These are phyloP conservation scores for Drosophila ficusphila DNA, from an alignment of 1,140 invertebrate genomes.

Conservation along the genomic window DNA sequence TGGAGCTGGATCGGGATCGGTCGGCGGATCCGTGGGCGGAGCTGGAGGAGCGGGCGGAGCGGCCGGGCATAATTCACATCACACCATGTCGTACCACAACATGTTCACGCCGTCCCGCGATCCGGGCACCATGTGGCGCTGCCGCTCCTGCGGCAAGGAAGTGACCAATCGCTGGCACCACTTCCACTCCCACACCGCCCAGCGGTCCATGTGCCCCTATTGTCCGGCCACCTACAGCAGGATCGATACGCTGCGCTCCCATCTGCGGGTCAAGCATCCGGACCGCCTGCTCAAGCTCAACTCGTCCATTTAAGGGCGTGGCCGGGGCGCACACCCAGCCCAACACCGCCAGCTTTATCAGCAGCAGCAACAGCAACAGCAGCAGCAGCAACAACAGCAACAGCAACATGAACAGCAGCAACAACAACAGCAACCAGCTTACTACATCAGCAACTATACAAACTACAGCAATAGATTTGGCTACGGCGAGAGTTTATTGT, in stretches of 20 bases:
- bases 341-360: conserved; percentile 26
- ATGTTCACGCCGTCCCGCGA: conserved; percentile 90
- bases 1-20: conserved; percentile 6
- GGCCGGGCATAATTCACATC: conserved; percentile 77
- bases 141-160: conserved; percentile 92
- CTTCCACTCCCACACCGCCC: conserved; percentile 91
- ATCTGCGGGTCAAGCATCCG: conserved; percentile 90
- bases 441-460: conserved; percentile 35
- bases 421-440: conserved; percentile 32
- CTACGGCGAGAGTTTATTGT: conserved; percentile 43
- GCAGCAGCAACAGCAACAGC: neutral
- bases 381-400: conserved; percentile 9
- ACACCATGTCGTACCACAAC: conserved; percentile 90
- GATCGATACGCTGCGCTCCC: conserved; percentile 91
- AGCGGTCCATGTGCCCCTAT: conserved; percentile 91
- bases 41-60: conserved; percentile 22
- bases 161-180: conserved; percentile 95
- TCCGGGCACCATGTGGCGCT: conserved; percentile 89
- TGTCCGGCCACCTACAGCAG: conserved; percentile 93
- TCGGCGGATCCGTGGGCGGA: conserved; percentile 18
- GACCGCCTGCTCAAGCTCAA: conserved; percentile 84
- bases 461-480: conserved; percentile 23
- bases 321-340: conserved; percentile 17
- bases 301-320: conserved; percentile 70
- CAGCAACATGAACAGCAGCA: conserved; percentile 4